phyloP scores from a whole-genome alignment of 2,888 invertebrate species.

The Lottia gigantea region DNA sequence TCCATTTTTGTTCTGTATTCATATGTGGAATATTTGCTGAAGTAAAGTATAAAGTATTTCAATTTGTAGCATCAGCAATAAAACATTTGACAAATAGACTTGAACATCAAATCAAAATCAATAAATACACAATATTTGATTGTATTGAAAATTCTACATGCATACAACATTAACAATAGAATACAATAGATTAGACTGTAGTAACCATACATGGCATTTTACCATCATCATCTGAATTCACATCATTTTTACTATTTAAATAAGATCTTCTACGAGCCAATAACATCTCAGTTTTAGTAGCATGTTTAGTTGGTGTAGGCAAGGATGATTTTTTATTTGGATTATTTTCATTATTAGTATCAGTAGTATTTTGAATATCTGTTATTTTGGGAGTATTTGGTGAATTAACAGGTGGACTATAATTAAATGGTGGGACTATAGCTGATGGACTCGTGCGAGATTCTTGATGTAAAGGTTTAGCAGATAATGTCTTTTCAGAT shows the following conservation, averaged over 20 bases:
- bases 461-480: conserved; percentile 21
- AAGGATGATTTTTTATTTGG: conserved; percentile 8
- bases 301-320: conserved; percentile 32
- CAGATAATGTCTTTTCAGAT: conserved; percentile 28
- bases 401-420: conserved; percentile 63
- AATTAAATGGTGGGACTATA: conserved; percentile 71
- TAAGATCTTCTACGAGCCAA: conserved; percentile 54
- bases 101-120: no score
- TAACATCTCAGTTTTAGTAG: conserved; percentile 65
- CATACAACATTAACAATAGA: no score
- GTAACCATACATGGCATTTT: conserved; percentile 39
- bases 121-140: no score
- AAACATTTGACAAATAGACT: no score
- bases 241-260: conserved; percentile 25
- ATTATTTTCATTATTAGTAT: conserved; percentile 8
- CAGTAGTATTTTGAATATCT: not conserved
- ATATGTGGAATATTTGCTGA: no score
- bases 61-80: no score
- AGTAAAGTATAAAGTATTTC: no score
- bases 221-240: conserved; percentile 27
- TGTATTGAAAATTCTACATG: no score
- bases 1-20: no score
- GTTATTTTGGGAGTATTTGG: conserved; percentile 8
- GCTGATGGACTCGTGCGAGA: conserved; percentile 58
- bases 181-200: conserved; percentile 32